Evolutionary conservation across 1,140 invertebrate species (phyloP), one percentile per base, ranked within the genome.

Genomic region (Leptonema lineaticorne): DNA sequence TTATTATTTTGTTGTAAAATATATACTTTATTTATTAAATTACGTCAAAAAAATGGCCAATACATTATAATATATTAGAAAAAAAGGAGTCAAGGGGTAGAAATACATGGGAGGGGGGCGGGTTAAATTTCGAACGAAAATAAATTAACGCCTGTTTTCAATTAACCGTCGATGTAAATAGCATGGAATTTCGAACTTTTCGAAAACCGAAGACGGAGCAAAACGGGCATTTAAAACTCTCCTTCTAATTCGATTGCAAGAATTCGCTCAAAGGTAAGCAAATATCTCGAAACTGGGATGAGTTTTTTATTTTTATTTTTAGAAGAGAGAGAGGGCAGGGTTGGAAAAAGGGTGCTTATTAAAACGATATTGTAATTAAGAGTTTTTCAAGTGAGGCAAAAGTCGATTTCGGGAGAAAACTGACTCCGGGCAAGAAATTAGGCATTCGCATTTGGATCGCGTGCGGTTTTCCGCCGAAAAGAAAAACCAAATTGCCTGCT

Each of bases 291-390:
- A 18, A 2, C n/a, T n/a, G n/a, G n/a, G n/a, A n/a, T n/a, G n/a
- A n/a, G n/a, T n/a, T n/a, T n/a, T n/a, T n/a, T n/a, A n/a, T n/a
- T n/a, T n/a, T n/a, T n/a, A n/a, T n/a, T n/a, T n/a, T n/a, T n/a
- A n/a, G n/a, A 53, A 6, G 18, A 16, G 20, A 16, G 45, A 20
- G 45, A 8, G 45, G 45, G 20, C 4, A 48, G 14, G 4, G 14
- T 6, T 6, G 14, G 45, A 48, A 16, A 48, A 48, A 20, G 45
- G 6, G 20, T 6, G 3, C 57, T 59, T 11, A 53, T 53, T 53
- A 53, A 53, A 37, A 59, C 30, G 28, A 33, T 30, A 59, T 33
- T 59, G 33, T 28, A 59, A 59, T 33, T 59, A 53, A 53, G 50
- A 53, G 50, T 53, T 53, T 53, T 53, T 26, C 22, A n/a, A n/a